Conservation (phyloP, 1,140 invertebrate species). For the Agrypnia vestita region DNA sequence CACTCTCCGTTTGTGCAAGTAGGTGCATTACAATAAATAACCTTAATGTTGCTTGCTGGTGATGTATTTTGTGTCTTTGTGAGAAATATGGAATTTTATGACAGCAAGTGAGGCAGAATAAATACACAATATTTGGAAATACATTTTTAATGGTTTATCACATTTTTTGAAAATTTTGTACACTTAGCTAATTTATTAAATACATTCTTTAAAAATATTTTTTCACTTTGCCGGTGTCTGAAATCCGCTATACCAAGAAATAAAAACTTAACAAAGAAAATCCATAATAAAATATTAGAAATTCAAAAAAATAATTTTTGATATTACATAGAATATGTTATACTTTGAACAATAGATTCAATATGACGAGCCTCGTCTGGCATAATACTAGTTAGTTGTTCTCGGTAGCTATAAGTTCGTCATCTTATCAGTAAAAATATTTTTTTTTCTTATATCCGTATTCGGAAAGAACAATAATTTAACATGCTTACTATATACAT, state of each 20-base stretch:
- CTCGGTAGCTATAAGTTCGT: not conserved
- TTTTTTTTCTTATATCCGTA: not conserved
- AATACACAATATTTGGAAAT: constrained; percentile 13
- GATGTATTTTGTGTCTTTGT: not conserved
- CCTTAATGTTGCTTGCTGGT: too few species aligned
- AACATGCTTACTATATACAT: not conserved
- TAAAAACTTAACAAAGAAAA: too few species aligned
- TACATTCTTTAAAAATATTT: not conserved
- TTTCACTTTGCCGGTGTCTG: not conserved
- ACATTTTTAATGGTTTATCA: constrained; percentile 32
- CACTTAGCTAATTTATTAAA: not conserved
- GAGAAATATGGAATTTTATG: not conserved
- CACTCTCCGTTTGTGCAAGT: too few species aligned
- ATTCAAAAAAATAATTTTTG: not conserved
- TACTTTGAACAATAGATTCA: constrained; percentile 31
- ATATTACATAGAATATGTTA: constrained; percentile 2
- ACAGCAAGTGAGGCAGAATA: too few species aligned
- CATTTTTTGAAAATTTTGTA: constrained; percentile 28
- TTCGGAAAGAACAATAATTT: not conserved
- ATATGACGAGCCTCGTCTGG: constrained; percentile 3
- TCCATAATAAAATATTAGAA: not conserved
- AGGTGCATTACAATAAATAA: too few species aligned
- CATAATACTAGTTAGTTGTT: not conserved
- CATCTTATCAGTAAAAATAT: constrained; percentile 18
- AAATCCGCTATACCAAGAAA: not conserved